Evolutionary conservation across 2,888 invertebrate species (phyloP), one percentile per base, ranked within the genome.

Genomic region (Cantharis lateralis): DNA sequence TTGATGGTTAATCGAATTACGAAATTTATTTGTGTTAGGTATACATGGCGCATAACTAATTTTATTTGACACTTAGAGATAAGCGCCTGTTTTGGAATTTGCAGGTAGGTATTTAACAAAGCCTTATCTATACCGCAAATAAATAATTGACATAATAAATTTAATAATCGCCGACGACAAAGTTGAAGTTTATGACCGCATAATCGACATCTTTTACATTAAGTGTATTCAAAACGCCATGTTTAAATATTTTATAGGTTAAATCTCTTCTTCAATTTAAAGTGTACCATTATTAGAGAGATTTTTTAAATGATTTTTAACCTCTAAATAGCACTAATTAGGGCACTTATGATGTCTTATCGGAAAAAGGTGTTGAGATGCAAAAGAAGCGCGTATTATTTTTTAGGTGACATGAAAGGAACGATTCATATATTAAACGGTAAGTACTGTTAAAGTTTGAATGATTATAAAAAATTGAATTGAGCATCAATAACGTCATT

Each of bases 401-500:
- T 48, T 48, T 48, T 48, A 48, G 48, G 48, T 48, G 48, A 48
- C 48, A 48, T 48, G 48, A 48, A 48, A 48, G 48, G 48, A 48
- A 48, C 48, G 48, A 48, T 48, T 48, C n/a, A 48, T 13, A n/a
- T 48, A 48, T 48, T 48, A 48, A 48, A 48, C 48, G 48, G 48
- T 48, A 48, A 48, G 48, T 48, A 48, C 48, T 48, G 48, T 70
- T 70, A 48, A 28, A 16, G 3, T 15, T 48, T 48, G 48, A n/a
- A 13, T 18, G 70, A 70, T 68, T 68, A 10, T 70, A 13, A 32
- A 48, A 70, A 70, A 48, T 48, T 18, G 18, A 70, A 62, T 71
- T 71, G 24, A 26, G 62, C 70, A 71, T 71, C 32, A 26, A 13
- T 63, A 66, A 66, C 64, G 64, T 66, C 64, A 66, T 66, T 20